A percentile compares a stretch with the other conserved stretches of the same genome.
Conservation (phyloP, 2,797 vertebrate species). For the Chelonia mydas region DNA sequence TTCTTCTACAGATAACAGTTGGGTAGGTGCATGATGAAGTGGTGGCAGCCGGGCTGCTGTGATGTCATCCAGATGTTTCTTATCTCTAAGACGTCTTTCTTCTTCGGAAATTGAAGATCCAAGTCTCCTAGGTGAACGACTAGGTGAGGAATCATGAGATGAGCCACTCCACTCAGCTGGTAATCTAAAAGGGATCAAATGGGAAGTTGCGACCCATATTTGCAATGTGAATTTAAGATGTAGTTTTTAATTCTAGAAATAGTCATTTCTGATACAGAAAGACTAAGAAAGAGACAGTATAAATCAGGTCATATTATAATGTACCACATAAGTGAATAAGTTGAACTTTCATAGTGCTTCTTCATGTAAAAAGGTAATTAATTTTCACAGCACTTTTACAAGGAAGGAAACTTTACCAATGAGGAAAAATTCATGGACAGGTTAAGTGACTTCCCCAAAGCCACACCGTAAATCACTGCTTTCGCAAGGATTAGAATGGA, state of each 20-base stretch:
- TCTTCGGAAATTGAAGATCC: slow-evolving; percentile 78
- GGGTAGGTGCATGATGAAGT: slow-evolving; percentile 85
- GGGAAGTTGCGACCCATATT: not conserved
- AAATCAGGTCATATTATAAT: not conserved
- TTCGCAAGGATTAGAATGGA: not conserved
- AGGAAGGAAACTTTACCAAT: not conserved
- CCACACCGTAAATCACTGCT: not conserved
- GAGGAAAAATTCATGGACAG: not conserved
- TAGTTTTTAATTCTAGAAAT: not conserved
- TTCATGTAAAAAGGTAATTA: not conserved
- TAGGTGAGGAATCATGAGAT: slow-evolving; percentile 68
- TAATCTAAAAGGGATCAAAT: slow-evolving; percentile 76
- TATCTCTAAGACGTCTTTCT: slow-evolving; percentile 83
- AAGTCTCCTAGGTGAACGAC: slow-evolving; percentile 69
- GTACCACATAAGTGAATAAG: not conserved
- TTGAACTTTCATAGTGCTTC: not conserved
- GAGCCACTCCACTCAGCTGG: slow-evolving; percentile 69
- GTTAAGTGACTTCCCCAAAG: not conserved
- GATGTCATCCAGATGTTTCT: slow-evolving; percentile 92
- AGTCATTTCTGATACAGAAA: accelerated
- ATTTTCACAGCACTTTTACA: not conserved
- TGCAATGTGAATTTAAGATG: not conserved
- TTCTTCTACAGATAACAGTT: slow-evolving; percentile 89
- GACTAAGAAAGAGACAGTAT: not conserved
- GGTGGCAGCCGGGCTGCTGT: slow-evolving; percentile 91